Evolutionary conservation across 2,113 vertebrate genomes (phyloP), one percentile per base, ranked within the genome.

Genomic region (Hippocampus mohnikei): DNA sequence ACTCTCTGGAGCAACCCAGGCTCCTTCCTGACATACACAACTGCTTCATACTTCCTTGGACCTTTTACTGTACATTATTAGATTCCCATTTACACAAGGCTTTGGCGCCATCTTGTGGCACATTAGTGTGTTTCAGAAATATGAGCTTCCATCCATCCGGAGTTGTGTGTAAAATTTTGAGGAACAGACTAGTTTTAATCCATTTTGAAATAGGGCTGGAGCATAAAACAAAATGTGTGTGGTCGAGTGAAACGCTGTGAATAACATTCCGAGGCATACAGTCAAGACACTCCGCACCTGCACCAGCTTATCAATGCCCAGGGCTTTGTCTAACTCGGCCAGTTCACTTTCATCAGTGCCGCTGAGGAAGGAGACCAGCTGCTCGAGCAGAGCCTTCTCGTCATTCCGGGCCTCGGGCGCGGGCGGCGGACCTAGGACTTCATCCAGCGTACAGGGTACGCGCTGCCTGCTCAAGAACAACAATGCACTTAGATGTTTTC

Each of bases 291-390:
- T 65, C 37, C 23, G 73, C 71, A 96, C 96, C 94, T 98, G 96
- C 9, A 98, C 95, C 61, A 98, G 92, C 76, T 98, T 97, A 90
- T 98, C 96, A 4, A 98, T 98, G 16, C 96, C 96, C 48, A 98
- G 92, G 0, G 96, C 96, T 65, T 95, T 92, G 85, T 98, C 96
- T 75, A 98, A 90, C 81, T 97, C 94, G 0, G 94, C 96, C 75
- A 98, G 90, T 75, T 98, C 95, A 0, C 94, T 96, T 89, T 98
- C 96, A 3, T 98, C 95, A n/a, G 96, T 97, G 75, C 95, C 95
- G n/a, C 95, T 98, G 77, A 98, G 94, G 90, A 98, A 96, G 81
- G 94, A 94, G 15, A 97, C 94, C 5, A 98, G 93, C 89, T 98
- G 95, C 73, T 98, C 96, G 0, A 98, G 83, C 63, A 98, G 92